Evolutionary conservation across 2,797 vertebrate genomes (phyloP).

Genomic region (Sparus aurata): DNA sequence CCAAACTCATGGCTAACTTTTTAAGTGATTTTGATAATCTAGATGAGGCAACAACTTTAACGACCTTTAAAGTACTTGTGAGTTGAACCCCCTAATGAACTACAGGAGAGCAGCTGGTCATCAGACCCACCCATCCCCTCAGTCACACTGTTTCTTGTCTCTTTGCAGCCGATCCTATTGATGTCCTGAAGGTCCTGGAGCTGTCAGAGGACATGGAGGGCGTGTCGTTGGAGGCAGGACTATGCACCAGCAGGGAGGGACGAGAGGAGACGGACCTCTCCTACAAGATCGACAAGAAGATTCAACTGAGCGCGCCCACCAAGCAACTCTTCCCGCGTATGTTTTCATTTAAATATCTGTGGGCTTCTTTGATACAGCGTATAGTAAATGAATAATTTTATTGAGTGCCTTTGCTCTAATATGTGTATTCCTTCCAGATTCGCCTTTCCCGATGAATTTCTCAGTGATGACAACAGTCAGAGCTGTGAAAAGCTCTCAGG

Average conservation of each 20-base stretch:
- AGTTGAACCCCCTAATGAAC: background rate
- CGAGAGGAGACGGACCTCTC: slow-evolving; percentile 86
- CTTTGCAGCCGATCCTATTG: slow-evolving; percentile 79
- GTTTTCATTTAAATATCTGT: background rate
- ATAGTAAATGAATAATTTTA: too few relatives aligned
- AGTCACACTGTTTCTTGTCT: slow-evolving; percentile 10
- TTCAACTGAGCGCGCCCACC: slow-evolving; percentile 87
- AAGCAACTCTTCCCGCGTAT: slow-evolving; percentile 89
- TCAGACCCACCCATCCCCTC: background rate
- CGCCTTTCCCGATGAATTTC: slow-evolving; percentile 92
- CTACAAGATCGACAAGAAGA: slow-evolving; percentile 87
- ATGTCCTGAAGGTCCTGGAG: slow-evolving; percentile 88
- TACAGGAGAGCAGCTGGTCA: background rate
- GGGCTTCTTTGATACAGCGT: background rate
- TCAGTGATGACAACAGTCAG: slow-evolving; percentile 94
- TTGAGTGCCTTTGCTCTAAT: background rate
- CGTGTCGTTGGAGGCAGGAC: slow-evolving; percentile 86
- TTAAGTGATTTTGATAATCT: too few relatives aligned
- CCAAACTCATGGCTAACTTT: too few relatives aligned
- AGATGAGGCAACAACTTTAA: too few relatives aligned
- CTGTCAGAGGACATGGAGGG: slow-evolving; percentile 86
- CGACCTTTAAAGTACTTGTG: background rate
- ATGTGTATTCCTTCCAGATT: slow-evolving; percentile 79
- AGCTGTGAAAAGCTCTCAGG: slow-evolving; percentile 92
- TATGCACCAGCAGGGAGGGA: slow-evolving; percentile 87